Percentiles rank a stretch among this genome's conserved stretches.
Conservation (phyloP, 2,888 invertebrate genomes). For the Hedya salicella region DNA sequence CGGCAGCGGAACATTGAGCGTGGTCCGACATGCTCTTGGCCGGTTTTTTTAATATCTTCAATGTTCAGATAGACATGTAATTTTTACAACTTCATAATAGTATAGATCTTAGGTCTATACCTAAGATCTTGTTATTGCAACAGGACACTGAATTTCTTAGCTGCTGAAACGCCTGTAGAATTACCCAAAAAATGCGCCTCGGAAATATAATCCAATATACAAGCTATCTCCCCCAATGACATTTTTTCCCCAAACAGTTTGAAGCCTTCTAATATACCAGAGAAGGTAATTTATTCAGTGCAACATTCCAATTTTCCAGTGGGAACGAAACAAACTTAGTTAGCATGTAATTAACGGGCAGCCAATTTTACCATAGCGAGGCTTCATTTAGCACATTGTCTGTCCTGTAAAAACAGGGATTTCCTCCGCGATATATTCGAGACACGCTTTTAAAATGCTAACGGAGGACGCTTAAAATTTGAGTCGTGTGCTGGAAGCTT, state of each 20-base stretch:
- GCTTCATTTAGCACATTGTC: constrained; percentile 67
- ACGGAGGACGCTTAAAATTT: constrained; percentile 30
- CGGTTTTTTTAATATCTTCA: too few species aligned
- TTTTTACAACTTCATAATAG: too few species aligned
- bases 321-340: constrained; percentile 73
- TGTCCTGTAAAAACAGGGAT: constrained; percentile 52
- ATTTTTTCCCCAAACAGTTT: constrained; percentile 27
- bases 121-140: too few species aligned
- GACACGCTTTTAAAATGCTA: constrained; percentile 46
- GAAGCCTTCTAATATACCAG: constrained; percentile 46
- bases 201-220: too few species aligned
- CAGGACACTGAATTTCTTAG: too few species aligned
- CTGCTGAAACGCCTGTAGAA: too few species aligned
- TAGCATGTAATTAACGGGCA: constrained; percentile 72
- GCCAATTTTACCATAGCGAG: constrained; percentile 58
- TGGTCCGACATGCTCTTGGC: too few species aligned
- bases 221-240: neutral
- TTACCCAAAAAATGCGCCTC: too few species aligned
- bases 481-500: neutral
- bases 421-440: constrained; percentile 49
- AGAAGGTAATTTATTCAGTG: constrained; percentile 68
- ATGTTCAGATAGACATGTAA: too few species aligned
- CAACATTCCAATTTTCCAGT: constrained; percentile 72
- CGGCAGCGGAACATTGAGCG: too few species aligned
- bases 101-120: too few species aligned